Evolutionary conservation across 2,113 vertebrate genomes (phyloP).

Genomic region (Cyanoliseus patagonus): DNA sequence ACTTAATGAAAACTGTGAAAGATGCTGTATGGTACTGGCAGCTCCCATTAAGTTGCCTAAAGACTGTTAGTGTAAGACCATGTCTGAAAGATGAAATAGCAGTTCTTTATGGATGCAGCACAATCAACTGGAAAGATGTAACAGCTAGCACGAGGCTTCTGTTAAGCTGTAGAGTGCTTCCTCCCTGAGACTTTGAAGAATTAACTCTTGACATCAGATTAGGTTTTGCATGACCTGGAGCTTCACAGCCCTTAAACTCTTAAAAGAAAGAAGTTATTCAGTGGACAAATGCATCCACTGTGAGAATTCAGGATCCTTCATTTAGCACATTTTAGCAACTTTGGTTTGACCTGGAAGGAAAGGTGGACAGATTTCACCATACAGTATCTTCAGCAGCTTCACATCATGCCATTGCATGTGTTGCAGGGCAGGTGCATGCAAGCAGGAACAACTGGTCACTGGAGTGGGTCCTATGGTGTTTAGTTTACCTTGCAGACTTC

Average conservation of each 20-base stretch:
- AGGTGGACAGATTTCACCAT: background rate
- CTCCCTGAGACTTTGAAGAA: background rate
- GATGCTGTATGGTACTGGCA: background rate
- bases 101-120: background rate
- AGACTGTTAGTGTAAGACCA: background rate
- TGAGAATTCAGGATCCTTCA: background rate
- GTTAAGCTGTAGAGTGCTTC: background rate
- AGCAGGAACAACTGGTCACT: background rate
- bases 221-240: background rate
- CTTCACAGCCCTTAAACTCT: background rate
- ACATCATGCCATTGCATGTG: background rate
- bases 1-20: background rate
- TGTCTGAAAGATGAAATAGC: background rate
- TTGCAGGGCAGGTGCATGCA: background rate
- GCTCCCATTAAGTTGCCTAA: background rate
- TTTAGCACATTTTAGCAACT: background rate
- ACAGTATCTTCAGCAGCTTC: background rate
- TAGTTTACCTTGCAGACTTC: slow-evolving; percentile 90
- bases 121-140: background rate
- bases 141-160: background rate
- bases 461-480: background rate
- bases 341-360: background rate
- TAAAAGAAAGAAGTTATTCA: background rate
- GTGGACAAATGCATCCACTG: background rate
- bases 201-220: background rate